phyloP scores from a whole-genome alignment of 1,140 invertebrate genomes.

The Drosophila cardini region DNA sequence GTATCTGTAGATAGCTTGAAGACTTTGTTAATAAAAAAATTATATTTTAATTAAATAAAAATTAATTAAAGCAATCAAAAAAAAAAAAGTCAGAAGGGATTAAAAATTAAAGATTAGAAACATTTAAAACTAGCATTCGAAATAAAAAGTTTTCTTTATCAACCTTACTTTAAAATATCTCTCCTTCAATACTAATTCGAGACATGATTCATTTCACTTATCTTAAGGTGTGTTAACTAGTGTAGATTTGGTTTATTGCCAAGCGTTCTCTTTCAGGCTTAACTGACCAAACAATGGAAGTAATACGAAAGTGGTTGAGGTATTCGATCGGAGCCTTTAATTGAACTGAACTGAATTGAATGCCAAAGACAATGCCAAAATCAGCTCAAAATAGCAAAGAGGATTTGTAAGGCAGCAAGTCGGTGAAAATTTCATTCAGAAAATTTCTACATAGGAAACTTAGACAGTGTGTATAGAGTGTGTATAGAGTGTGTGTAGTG shows the following conservation, averaged over 20 bases:
- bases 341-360: conserved; percentile 69
- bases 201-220: no score
- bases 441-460: conserved; percentile 43
- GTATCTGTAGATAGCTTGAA: no score
- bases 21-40: no score
- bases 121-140: no score
- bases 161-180: no score
- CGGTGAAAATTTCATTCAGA: conserved; percentile 5
- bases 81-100: no score
- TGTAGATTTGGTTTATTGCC: conserved; percentile 5
- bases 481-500: background rate
- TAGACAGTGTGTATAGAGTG: background rate
- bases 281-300: conserved; percentile 9
- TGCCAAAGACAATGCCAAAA: conserved; percentile 42
- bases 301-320: conserved; percentile 52
- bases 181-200: no score
- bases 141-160: no score
- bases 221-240: background rate
- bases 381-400: conserved; percentile 32
- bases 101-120: no score
- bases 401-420: conserved; percentile 44
- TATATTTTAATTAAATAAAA: no score
- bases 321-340: conserved; percentile 44
- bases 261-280: conserved; percentile 1
- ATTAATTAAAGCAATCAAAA: no score